Conservation (phyloP, 92 coral and sea anemone genomes). For the Chrysogorgia sp. region DNA sequence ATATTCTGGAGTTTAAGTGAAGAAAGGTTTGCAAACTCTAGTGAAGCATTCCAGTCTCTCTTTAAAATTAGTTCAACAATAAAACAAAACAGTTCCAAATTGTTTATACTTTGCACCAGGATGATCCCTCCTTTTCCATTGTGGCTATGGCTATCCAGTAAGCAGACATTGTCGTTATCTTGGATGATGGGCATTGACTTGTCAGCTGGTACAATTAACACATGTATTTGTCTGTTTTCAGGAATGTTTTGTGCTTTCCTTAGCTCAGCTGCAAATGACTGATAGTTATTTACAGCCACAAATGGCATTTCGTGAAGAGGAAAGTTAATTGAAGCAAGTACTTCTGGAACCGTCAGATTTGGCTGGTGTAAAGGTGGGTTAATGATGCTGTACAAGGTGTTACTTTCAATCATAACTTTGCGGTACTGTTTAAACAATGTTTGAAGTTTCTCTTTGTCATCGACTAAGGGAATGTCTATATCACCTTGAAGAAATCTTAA, state of each 20-base stretch:
- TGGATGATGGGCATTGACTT: neutral
- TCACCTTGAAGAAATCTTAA: neutral
- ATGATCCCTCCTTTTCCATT: too few relatives aligned
- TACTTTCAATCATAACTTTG: slow-evolving; percentile 12
- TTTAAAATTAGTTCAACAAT: too few relatives aligned
- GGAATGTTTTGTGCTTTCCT: neutral
- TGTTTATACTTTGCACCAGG: too few relatives aligned
- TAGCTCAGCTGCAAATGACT: neutral
- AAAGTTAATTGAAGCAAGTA: slow-evolving; percentile 2
- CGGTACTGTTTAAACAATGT: neutral
- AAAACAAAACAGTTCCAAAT: too few relatives aligned
- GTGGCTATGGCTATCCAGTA: too few relatives aligned
- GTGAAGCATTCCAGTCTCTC: too few relatives aligned
- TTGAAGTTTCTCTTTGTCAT: neutral
- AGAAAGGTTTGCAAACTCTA: too few relatives aligned
- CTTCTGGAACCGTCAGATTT: slow-evolving; percentile 1
- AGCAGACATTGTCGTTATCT: too few relatives aligned
- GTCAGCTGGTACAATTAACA: slow-evolving; percentile 1
- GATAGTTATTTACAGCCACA: neutral
- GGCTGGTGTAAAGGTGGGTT: slow-evolving; percentile 8
- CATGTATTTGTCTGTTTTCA: neutral
- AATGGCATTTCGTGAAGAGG: slow-evolving; percentile 1
- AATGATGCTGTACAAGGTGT: slow-evolving; percentile 4
- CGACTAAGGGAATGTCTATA: neutral
- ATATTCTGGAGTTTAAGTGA: too few relatives aligned